A percentile compares a stretch with the other conserved stretches of the same genome.
These are phyloP conservation scores for Protomyctophum bolini DNA, from an alignment of 2,113 vertebrate genomes.

Conservation along the genomic window DNA sequence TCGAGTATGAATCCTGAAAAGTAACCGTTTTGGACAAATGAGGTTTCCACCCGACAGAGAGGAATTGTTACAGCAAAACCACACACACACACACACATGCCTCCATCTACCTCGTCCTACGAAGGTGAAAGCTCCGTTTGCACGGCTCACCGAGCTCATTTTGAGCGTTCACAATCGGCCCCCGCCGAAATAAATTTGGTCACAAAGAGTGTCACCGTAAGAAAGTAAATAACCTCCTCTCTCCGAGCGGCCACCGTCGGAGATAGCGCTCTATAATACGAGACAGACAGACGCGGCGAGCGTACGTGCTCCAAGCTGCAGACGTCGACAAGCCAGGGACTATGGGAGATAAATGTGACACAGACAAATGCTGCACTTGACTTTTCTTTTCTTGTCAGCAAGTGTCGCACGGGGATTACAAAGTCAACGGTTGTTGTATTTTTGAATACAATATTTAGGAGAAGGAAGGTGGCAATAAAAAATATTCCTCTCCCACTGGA, in stretches of 20 bases:
- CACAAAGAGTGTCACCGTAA: conserved; percentile 73
- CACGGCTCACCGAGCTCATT: conserved; percentile 35
- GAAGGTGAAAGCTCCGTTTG: conserved; percentile 30
- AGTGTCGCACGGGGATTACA: conserved; percentile 83
- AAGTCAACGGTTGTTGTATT: conserved; percentile 83
- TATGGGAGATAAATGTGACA: conserved; percentile 73
- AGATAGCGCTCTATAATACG: conserved; percentile 85
- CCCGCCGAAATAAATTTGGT: conserved; percentile 40
- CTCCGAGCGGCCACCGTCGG: conserved; percentile 73
- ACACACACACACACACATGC: no score
- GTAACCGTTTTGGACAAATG: no score
- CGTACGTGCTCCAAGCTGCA: conserved; percentile 81
- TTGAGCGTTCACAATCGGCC: conserved; percentile 38
- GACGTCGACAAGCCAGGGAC: conserved; percentile 85
- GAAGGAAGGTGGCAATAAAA: conserved; percentile 45
- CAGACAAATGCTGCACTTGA: conserved; percentile 86
- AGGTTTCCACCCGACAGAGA: no score
- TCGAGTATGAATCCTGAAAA: no score
- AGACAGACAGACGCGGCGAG: conserved; percentile 66
- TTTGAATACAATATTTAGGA: conserved; percentile 86
- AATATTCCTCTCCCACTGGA: conserved; percentile 65
- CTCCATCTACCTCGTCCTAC: not conserved
- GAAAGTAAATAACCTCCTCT: conserved; percentile 75
- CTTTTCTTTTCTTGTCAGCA: conserved; percentile 80
- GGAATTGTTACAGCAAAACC: no score